Base-by-base conservation (phyloP, 2,797 vertebrate species). In the Gambusia yucatana region DNA sequence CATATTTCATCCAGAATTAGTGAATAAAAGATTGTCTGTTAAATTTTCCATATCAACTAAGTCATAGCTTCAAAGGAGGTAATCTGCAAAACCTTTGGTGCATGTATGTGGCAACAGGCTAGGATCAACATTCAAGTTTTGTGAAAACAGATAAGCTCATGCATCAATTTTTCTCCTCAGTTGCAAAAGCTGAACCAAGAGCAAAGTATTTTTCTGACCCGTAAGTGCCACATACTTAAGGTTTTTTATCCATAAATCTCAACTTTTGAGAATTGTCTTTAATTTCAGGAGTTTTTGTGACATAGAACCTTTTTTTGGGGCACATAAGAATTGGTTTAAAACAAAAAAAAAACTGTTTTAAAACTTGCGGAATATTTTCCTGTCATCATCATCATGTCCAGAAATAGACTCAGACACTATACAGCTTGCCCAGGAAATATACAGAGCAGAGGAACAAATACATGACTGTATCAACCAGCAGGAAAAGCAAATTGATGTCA, bases 401-500 rank as follows among this genome's bases (percentile, higher is more conserved):
- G 14, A 75, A 88, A 80, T 78, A 80, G 3, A 4, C 48, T 47
- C 22, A 52, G 47, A 84, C n/a, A 14, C 47, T 39, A 39, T 30
- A 20, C 59, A 39, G 16, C 72, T 50, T 30, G 73, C 46, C 52
- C 28, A 44, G 7, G 16, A 46, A 17, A 76, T 2, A 6, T 46
- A 20, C 69, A n/a, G 28, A 67, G 11, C 17, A 63, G 43, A 75
- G 72, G 48, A 50, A 72, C 61, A 84, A 81, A n/a, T 1, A 46
- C 78, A 73, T 1, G n/a, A 81, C 57, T 72, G 17, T 36, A 61
- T 46, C 48, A 84, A 70, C 65, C 80, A 57, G 71, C 69, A 47
- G 57, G 75, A 80, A 63, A 55, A 74, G 22, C 30, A 59, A 36
- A 78, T 55, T 74, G 59, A 84, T 85, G 84, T 85, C 87, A 86